Percentiles rank a stretch among this genome's conserved stretches.
Conservation (phyloP, 1,140 invertebrate genomes). For the Pseudachorutes palmiensis region DNA sequence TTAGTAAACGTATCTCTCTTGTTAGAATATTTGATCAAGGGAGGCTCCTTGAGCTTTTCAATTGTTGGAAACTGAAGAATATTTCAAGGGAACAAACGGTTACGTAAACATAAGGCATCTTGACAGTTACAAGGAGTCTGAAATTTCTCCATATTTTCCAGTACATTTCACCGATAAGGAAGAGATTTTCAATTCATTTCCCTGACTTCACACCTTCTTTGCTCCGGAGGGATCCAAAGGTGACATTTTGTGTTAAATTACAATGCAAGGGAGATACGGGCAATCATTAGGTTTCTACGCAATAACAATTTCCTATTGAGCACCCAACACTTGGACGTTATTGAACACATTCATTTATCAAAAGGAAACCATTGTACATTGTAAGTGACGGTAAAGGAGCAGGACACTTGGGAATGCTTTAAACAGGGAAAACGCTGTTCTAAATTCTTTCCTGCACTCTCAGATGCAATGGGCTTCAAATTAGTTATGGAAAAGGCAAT, state of each 20-base stretch:
- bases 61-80: neutral
- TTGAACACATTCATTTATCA: neutral
- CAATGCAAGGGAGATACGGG: neutral
- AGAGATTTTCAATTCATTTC: neutral
- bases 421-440: neutral
- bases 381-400: neutral
- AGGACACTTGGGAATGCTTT: neutral
- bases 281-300: neutral
- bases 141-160: conserved; percentile 3
- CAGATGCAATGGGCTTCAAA: no score
- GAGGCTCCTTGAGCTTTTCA: neutral
- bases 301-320: neutral
- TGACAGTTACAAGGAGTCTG: conserved; percentile 10
- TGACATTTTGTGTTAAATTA: neutral
- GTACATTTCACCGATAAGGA: neutral
- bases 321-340: neutral
- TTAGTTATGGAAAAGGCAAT: no score
- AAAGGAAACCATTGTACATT: neutral
- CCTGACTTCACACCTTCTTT: neutral
- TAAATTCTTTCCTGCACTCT: no score
- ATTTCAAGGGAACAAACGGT: neutral
- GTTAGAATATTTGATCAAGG: neutral
- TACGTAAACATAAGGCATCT: conserved; percentile 8
- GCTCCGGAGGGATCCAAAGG: neutral
- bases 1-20: no score